Evolutionary conservation across 2,797 vertebrate species (phyloP).

Genomic region (Pagetopsis macropterus): DNA sequence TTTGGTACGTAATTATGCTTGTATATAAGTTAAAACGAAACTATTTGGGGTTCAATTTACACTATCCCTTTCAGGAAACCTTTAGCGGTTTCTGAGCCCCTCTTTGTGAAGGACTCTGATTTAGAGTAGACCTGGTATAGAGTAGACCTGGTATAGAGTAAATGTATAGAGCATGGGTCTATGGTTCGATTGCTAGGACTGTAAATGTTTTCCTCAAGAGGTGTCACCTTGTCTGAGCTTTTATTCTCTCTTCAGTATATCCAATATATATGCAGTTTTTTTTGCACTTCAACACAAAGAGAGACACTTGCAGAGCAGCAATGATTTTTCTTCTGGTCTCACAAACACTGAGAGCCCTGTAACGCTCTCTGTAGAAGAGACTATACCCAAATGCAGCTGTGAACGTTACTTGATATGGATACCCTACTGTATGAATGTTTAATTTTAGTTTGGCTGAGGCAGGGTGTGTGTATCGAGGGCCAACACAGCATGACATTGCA

Average conservation of each 20-base stretch:
- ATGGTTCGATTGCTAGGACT: background rate
- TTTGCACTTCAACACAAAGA: background rate
- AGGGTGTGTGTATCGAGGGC: conserved; percentile 22
- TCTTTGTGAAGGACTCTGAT: background rate
- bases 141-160: background rate
- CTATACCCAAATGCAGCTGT: conserved; percentile 35
- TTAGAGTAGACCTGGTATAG: background rate
- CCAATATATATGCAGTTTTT: background rate
- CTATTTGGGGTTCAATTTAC: too few relatives aligned
- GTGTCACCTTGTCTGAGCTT: background rate
- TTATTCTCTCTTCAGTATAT: background rate
- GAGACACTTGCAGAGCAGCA: conserved; percentile 6
- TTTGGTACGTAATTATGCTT: too few relatives aligned
- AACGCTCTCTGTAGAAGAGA: background rate
- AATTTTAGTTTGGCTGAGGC: conserved; percentile 55
- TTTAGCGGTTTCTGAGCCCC: background rate
- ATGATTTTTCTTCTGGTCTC: background rate
- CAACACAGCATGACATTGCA: conserved; percentile 69
- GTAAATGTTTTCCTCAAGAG: background rate
- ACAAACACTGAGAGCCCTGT: background rate
- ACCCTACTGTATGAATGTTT: conserved; percentile 64
- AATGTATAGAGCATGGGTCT: too few relatives aligned
- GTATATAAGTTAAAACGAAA: too few relatives aligned
- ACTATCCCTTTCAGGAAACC: background rate
- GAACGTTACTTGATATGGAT: conserved; percentile 60